phyloP scores from a whole-genome alignment of 1,140 invertebrate species.

The Papilio helenus region DNA sequence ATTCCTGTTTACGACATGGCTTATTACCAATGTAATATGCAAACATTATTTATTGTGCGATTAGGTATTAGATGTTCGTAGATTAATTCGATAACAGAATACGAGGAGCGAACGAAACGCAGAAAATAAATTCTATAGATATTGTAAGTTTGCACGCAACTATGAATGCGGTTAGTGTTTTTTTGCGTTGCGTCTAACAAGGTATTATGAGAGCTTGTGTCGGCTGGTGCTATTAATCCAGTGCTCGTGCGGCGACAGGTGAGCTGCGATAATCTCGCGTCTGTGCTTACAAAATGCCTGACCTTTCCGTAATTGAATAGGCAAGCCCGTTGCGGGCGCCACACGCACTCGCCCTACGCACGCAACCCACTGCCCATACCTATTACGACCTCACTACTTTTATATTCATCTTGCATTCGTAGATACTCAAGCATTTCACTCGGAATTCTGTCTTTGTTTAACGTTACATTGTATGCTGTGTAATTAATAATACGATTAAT shows the following conservation, averaged over 20 bases:
- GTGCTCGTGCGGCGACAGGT: constrained; percentile 66
- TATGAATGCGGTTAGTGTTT: constrained; percentile 28
- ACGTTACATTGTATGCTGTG: background rate
- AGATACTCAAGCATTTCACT: background rate
- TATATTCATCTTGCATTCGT: constrained; percentile 10
- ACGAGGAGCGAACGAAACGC: constrained; percentile 31
- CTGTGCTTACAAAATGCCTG: constrained; percentile 65
- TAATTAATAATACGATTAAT: background rate
- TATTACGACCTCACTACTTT: background rate
- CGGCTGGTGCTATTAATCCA: constrained; percentile 60
- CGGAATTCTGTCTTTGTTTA: background rate
- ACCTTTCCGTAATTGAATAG: constrained; percentile 79
- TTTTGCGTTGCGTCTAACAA: constrained; percentile 40
- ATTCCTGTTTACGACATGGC: background rate
- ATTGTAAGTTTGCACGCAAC: constrained; percentile 34
- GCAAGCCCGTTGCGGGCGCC: constrained; percentile 55
- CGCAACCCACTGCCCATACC: constrained; percentile 53
- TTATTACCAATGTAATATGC: constrained; percentile 24
- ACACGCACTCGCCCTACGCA: constrained; percentile 63
- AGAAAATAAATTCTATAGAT: constrained; percentile 35
- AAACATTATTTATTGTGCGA: constrained; percentile 19
- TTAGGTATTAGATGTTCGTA: constrained; percentile 24
- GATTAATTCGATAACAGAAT: constrained; percentile 35
- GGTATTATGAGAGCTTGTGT: constrained; percentile 42
- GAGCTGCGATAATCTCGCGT: constrained; percentile 73